A percentile compares a stretch with the other conserved stretches of the same genome.
phyloP scores from a whole-genome alignment of 2,113 vertebrate genomes.

The Melanocharis versteri region DNA sequence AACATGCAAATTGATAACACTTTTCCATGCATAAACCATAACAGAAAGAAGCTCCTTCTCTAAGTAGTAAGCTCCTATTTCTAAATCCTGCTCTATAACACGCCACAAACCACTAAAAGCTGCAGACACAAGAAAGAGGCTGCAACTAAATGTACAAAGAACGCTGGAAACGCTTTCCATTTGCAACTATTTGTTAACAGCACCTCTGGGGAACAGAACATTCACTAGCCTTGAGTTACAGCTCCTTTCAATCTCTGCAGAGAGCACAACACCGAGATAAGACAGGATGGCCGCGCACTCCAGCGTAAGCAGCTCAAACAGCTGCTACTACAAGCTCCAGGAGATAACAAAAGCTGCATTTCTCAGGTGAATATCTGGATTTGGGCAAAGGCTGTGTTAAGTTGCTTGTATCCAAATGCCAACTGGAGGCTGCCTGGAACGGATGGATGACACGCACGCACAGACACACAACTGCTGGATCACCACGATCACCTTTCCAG shows the following conservation, averaged over 20 bases:
- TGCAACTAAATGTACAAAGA: neutral
- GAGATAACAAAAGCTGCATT: neutral
- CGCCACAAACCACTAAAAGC: constrained; percentile 5
- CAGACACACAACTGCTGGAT: neutral
- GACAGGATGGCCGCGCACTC: neutral
- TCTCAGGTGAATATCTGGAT: constrained; percentile 15
- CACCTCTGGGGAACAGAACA: neutral
- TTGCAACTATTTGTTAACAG: constrained; percentile 2
- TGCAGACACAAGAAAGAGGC: neutral
- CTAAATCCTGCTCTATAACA: neutral
- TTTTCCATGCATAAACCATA: neutral
- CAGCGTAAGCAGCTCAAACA: neutral
- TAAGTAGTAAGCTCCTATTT: constrained; percentile 18
- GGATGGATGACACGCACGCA: neutral
- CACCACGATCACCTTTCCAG: neutral
- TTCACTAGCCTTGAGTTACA: constrained; percentile 13
- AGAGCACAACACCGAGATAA: neutral
- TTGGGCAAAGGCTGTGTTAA: neutral
- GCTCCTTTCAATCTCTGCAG: neutral
- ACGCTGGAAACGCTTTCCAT: constrained; percentile 3
- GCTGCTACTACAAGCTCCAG: neutral
- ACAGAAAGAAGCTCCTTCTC: neutral
- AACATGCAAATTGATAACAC: constrained; percentile 23
- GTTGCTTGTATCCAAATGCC: neutral
- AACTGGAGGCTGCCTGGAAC: neutral